phyloP scores from a whole-genome alignment of 2,113 vertebrate genomes.

The Xiphophorus hellerii region DNA sequence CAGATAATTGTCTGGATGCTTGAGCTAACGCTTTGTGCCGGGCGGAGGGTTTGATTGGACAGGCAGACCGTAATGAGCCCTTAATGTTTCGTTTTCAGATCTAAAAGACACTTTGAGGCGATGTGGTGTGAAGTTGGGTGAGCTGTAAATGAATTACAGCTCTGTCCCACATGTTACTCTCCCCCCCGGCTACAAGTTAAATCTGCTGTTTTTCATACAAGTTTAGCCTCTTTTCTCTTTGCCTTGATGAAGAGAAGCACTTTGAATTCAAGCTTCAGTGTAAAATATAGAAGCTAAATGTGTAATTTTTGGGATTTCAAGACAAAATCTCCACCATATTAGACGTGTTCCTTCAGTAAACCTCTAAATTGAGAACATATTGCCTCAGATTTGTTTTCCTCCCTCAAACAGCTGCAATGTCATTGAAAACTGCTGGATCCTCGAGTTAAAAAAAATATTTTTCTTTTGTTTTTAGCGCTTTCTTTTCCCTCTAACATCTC shows the following conservation, averaged over 20 bases:
- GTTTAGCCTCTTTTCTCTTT: constrained; percentile 5
- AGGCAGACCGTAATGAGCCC: constrained; percentile 11
- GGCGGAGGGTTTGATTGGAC: constrained; percentile 48
- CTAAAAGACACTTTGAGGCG: constrained; percentile 1
- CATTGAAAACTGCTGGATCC: constrained; percentile 22
- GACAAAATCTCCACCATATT: constrained; percentile 32
- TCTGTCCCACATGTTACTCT: background rate
- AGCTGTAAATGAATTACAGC: constrained; percentile 23
- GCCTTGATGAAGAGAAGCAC: background rate
- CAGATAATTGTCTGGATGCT: constrained; percentile 66
- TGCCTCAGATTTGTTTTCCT: background rate
- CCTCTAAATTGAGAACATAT: constrained; percentile 30
- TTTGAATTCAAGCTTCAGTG: background rate
- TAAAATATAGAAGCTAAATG: constrained; percentile 36
- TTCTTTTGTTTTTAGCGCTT: constrained; percentile 65
- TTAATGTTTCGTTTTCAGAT: background rate
- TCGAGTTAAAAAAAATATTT: constrained; percentile 41
- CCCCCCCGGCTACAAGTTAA: background rate
- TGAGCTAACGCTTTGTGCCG: constrained; percentile 39
- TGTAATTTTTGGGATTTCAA: constrained; percentile 55
- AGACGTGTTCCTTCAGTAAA: constrained; percentile 33
- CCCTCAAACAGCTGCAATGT: constrained; percentile 3
- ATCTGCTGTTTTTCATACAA: constrained; percentile 5
- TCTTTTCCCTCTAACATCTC: constrained; percentile 43
- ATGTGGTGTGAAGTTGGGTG: background rate